Evolutionary conservation across 1,140 invertebrate genomes (phyloP), one percentile per base, ranked within the genome.

Genomic region (Lepidurus apus): DNA sequence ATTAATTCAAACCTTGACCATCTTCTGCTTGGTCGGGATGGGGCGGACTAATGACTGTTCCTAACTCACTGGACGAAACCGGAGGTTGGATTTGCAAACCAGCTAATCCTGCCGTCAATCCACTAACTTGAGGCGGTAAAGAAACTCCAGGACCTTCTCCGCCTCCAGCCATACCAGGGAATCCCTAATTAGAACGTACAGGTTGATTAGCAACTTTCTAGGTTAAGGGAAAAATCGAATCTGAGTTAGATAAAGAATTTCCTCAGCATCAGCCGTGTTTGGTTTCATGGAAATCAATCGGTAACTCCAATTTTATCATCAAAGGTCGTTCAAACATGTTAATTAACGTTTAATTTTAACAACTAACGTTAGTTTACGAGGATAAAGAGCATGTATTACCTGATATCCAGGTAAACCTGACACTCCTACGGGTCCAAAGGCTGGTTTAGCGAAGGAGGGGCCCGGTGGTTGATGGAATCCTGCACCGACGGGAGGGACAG

Each of bases 401-500:
- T 65, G 53, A 65, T 65, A 65, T 9, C 53, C 53, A 11, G 53
- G 53, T 65, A 65, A 17, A 45, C 74, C 78, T 43, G 74, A 34
- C 42, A 80, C 73, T 17, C 47, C 75, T 24, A 79, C 42, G 8
- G 74, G 79, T 73, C 74, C 75, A 74, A 74, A 73, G 53, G 79
- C 75, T 1, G 75, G 76, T 24, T 73, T 75, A 26, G 34, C 42
- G 53, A 76, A 43, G n/a, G 79, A 26, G 9, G 74, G 26, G 43
- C 53, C 53, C 42, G 34, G 43, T n/a, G 53, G 65, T 21, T 80
- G 78, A 42, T 78, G 74, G 42, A 77, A 76, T 43, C 47, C 76
- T 42, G 53, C 65, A 74, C 45, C 80, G 53, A 47, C 76, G 42
- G 73, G 65, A 47, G 81, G 81, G 10, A 76, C 89, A 75, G 92